phyloP scores from a whole-genome alignment of 2,113 vertebrate species.

The Emydocephalus ijimae region DNA sequence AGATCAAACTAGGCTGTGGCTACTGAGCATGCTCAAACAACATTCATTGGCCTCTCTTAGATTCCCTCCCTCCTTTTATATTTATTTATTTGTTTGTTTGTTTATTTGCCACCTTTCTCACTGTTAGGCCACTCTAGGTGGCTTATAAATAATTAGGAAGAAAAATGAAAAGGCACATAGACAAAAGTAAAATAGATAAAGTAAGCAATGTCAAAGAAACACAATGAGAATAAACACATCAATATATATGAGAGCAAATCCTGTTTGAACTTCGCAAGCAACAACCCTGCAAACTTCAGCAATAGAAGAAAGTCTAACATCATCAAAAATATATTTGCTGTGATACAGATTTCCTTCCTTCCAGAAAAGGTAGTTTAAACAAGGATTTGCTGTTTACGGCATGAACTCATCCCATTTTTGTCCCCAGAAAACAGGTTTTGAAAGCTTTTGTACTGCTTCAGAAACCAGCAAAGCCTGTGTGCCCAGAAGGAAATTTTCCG shows the following conservation, averaged over 20 bases:
- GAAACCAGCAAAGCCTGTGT: constrained; percentile 15
- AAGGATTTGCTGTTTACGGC: neutral
- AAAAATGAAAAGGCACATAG: neutral
- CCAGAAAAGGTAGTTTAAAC: neutral
- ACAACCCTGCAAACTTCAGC: neutral
- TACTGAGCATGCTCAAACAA: neutral
- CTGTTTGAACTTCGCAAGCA: neutral
- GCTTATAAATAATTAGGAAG: neutral
- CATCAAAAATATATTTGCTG: neutral
- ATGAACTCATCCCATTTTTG: neutral
- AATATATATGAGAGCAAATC: neutral
- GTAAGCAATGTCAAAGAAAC: neutral
- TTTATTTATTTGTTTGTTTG: neutral
- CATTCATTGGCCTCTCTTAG: neutral
- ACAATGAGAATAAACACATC: neutral
- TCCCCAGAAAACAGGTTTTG: neutral
- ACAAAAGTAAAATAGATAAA: neutral
- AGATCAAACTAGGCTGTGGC: neutral
- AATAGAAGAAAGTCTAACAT: neutral
- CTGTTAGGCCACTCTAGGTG: neutral
- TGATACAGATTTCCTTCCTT: neutral
- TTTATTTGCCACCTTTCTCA: neutral
- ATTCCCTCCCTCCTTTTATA: neutral
- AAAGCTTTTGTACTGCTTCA: neutral
- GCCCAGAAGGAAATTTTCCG: neutral